Base-by-base conservation (phyloP, 1,140 invertebrate species). In the Drosophila eugracilis region DNA sequence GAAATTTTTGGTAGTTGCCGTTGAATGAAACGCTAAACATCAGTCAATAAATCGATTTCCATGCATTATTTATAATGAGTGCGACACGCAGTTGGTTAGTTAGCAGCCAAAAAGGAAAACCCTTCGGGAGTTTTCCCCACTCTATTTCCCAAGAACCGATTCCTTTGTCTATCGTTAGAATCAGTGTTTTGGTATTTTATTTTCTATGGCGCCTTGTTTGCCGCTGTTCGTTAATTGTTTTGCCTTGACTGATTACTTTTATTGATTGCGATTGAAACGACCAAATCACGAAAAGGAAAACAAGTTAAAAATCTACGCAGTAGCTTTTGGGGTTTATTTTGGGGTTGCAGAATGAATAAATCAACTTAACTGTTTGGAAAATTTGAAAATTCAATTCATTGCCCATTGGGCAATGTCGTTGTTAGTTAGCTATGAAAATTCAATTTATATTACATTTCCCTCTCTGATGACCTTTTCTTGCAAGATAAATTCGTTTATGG, bases 31-130 rank as follows among this genome's bases (percentile, higher is more conserved):
- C 48, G 57, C 72, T 70, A 54, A 63, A 66, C 75, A 74, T 77
- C 76, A 86, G 83, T 86, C 83, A 88, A 86, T 86, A 86, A 88
- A 86, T 86, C 83, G 83, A 86, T 86, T 78, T 47, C 54, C 32
- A 30, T 88, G 53, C 62, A 88, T 86, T 88, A 86, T 86, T 88
- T 88, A 86, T 88, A 78, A 83, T 81, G 65, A 47, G 50, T 48
- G 54, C 41, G 70, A 63, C 79, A 78, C 79, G 70, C 73, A 58
- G 55, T 58, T 41, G 65, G 52, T 69, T 67, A 69, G 52, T 58
- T 73, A 58, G 44, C 36, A 12, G 36, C 37, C 45, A 44, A 45
- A 54, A 44, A 49, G 39, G 22, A 32, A 49, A 65, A 30, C 34
- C 69, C 55, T 50, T 59, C 15, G 30, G 37, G 44, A 45, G 37